Evolutionary conservation across 2,113 vertebrate species (phyloP).

Genomic region (Sorex araneus): DNA sequence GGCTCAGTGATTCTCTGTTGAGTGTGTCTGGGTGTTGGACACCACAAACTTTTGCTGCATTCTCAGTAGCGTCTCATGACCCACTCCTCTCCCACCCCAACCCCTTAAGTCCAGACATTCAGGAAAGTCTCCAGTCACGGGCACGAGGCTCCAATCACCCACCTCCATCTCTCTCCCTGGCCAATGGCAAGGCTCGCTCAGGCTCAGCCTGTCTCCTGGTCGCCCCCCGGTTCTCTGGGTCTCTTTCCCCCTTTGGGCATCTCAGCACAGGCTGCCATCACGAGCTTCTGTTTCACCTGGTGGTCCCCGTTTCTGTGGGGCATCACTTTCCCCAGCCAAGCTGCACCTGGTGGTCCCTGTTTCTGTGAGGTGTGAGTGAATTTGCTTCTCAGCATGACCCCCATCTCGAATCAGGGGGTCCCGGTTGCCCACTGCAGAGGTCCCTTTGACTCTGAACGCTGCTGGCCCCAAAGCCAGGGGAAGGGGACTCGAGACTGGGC

Average conservation of each 20-base stretch:
- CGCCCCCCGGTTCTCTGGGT: neutral
- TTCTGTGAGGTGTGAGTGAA: too few relatives aligned
- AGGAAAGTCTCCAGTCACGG: neutral
- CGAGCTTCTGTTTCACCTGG: neutral
- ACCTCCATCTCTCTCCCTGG: neutral
- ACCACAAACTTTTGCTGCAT: too few relatives aligned
- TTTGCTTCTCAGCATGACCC: neutral
- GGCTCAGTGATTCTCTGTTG: neutral
- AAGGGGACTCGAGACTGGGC: accelerated
- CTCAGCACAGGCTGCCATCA: neutral
- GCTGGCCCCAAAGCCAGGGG: neutral
- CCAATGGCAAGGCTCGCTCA: too few relatives aligned
- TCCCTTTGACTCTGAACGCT: neutral
- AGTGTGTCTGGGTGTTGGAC: neutral
- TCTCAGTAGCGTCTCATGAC: neutral
- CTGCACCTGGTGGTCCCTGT: too few relatives aligned
- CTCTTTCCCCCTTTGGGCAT: neutral
- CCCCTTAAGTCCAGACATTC: neutral
- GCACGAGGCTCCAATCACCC: neutral
- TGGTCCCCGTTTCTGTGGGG: neutral
- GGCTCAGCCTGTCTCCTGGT: neutral
- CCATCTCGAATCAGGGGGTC: neutral
- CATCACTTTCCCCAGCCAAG: slow-evolving; percentile 16
- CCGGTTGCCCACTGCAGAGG: neutral
- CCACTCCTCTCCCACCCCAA: neutral